Evolutionary conservation across 2,113 vertebrate genomes (phyloP).

Genomic region (Chlorodrepanis virens): DNA sequence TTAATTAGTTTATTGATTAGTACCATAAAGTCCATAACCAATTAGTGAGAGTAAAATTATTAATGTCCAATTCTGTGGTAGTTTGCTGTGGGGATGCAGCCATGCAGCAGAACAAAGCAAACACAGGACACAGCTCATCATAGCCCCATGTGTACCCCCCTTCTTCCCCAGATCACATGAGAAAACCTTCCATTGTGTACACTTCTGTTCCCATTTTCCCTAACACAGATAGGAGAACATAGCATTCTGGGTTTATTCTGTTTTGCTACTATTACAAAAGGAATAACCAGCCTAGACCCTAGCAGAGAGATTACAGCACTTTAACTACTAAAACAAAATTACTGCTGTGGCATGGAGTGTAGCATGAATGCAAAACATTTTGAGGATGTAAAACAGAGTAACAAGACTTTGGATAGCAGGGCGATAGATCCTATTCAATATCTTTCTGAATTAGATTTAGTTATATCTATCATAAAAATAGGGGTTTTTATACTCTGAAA

Average conservation of each 20-base stretch:
- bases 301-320: neutral
- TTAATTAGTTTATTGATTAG: slow-evolving; percentile 66
- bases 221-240: neutral
- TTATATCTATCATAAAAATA: neutral
- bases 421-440: neutral
- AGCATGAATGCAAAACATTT: neutral
- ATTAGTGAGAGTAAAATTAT: slow-evolving; percentile 54
- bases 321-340: neutral
- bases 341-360: neutral
- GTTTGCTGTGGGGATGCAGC: neutral
- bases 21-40: slow-evolving; percentile 57
- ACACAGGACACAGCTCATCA: neutral
- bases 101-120: neutral
- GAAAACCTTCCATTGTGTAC: neutral
- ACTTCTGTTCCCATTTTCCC: neutral
- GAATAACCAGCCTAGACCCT: neutral
- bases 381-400: neutral
- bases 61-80: slow-evolving; percentile 20
- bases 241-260: neutral
- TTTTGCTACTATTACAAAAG: neutral
- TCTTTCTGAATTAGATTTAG: neutral
- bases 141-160: fast-evolving
- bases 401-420: neutral
- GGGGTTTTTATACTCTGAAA: neutral
- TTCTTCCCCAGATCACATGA: neutral